Percentiles rank a stretch among this genome's conserved stretches.
These are phyloP conservation scores for Alaudala cheleensis DNA, from an alignment of 2,113 vertebrate genomes.

Conservation along the genomic window DNA sequence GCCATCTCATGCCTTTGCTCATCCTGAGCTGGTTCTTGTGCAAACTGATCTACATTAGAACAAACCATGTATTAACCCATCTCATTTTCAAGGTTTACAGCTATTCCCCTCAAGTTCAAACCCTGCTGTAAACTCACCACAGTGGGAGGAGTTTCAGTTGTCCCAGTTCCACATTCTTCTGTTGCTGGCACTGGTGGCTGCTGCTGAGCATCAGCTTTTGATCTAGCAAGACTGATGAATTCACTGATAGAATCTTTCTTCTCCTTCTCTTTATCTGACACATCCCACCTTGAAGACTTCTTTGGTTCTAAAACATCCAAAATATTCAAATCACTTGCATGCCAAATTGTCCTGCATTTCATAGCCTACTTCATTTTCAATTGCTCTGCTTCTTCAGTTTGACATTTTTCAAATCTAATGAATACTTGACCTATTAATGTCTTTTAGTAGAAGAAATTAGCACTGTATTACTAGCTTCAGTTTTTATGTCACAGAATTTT, in stretches of 20 bases:
- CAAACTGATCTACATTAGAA: neutral
- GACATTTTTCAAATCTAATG: neutral
- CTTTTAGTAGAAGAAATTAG: neutral
- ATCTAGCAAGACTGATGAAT: slow-evolving; percentile 78
- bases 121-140: slow-evolving; percentile 24
- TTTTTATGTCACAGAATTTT: neutral
- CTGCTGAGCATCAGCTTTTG: slow-evolving; percentile 62
- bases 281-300: slow-evolving; percentile 91
- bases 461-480: neutral
- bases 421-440: neutral
- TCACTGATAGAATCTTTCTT: slow-evolving; percentile 79
- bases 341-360: neutral
- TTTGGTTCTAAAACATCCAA: slow-evolving; percentile 62
- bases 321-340: neutral
- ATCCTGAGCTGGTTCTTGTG: neutral
- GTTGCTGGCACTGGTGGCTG: neutral
- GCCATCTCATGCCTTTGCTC: neutral
- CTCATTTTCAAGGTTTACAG: neutral
- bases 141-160: neutral
- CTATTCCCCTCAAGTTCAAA: neutral
- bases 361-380: neutral
- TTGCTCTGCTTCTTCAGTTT: neutral
- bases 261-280: slow-evolving; percentile 74
- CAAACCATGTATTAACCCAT: neutral
- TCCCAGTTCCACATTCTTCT: neutral